Percentiles rank a stretch among this genome's conserved stretches.
Conservation (phyloP, 2,113 vertebrate species). For the Psilopsiagon aurifrons region DNA sequence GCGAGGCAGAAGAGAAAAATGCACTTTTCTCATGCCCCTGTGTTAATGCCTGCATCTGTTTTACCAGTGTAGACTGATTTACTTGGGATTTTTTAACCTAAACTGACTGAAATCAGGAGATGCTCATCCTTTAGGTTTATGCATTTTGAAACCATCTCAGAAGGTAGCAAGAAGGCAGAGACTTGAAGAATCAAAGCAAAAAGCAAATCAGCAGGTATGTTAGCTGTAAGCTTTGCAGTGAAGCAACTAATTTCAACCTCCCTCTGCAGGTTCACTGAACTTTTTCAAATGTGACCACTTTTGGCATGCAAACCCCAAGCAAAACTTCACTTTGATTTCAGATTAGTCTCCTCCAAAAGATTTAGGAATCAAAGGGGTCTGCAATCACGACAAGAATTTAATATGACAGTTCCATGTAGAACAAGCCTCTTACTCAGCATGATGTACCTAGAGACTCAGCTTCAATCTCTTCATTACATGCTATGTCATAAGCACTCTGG, state of each 20-base stretch:
- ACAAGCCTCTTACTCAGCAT: slow-evolving; percentile 80
- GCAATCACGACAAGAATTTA: slow-evolving; percentile 82
- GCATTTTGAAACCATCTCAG: slow-evolving; percentile 44
- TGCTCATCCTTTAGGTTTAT: slow-evolving; percentile 50
- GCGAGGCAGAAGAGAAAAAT: background rate
- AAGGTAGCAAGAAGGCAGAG: slow-evolving; percentile 64
- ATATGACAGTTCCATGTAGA: slow-evolving; percentile 88
- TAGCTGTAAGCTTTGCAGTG: slow-evolving; percentile 66
- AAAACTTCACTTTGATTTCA: slow-evolving; percentile 83
- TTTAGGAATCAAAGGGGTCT: slow-evolving; percentile 86
- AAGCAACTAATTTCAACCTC: slow-evolving; percentile 79
- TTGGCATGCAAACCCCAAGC: slow-evolving; percentile 80
- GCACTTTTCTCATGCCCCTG: background rate
- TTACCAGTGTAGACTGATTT: background rate
- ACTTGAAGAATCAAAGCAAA: slow-evolving; percentile 51
- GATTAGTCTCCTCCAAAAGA: slow-evolving; percentile 82
- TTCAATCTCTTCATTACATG: slow-evolving; percentile 69
- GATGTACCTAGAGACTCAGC: slow-evolving; percentile 69
- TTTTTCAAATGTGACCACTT: slow-evolving; percentile 83
- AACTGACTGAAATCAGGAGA: slow-evolving; percentile 34
- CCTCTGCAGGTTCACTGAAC: slow-evolving; percentile 83
- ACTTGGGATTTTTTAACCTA: background rate
- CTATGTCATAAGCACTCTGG: slow-evolving; percentile 66
- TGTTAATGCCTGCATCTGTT: background rate
- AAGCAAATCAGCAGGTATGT: slow-evolving; percentile 75